Conservation (phyloP, 2,888 invertebrate species). For the Capitulum mitella region DNA sequence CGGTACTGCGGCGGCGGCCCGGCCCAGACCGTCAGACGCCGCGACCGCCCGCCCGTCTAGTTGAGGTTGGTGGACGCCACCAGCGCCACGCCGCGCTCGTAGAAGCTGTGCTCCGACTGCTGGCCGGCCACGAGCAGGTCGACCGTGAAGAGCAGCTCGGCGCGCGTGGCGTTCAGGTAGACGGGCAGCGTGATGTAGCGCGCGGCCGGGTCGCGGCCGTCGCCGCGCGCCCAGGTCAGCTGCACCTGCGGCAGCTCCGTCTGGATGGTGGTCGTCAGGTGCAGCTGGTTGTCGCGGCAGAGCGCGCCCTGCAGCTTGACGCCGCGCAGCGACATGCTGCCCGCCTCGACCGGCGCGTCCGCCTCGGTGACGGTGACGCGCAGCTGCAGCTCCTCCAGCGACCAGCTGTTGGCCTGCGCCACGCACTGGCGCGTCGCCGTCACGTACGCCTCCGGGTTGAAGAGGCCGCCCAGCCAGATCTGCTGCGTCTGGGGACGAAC, state of each 20-base stretch:
- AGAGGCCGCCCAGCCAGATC: conserved; percentile 94
- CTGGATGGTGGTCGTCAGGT: conserved; percentile 89
- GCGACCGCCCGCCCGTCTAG: conserved; percentile 43
- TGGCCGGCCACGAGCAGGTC: conserved; percentile 85
- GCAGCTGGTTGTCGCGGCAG: conserved; percentile 79
- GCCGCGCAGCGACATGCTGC: conserved; percentile 48
- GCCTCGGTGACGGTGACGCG: conserved; percentile 63
- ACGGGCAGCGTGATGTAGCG: conserved; percentile 80
- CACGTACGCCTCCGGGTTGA: conserved; percentile 98
- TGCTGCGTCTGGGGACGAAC: neutral
- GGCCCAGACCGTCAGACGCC: too few species aligned
- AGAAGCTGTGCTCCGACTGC: conserved; percentile 91
- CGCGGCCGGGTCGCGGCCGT: conserved; percentile 47
- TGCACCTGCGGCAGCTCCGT: conserved; percentile 83
- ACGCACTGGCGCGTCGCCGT: conserved; percentile 98
- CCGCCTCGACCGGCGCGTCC: conserved; percentile 44
- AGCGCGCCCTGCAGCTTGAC: conserved; percentile 94
- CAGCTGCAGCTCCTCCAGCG: conserved; percentile 86
- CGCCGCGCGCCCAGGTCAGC: conserved; percentile 73
- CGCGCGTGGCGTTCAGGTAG: conserved; percentile 91
- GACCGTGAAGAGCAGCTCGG: conserved; percentile 89
- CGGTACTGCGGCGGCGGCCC: neutral
- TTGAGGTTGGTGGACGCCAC: conserved; percentile 87
- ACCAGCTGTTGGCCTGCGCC: conserved; percentile 66
- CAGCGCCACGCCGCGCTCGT: conserved; percentile 95